These are phyloP conservation scores for Buphagus erythrorhynchus DNA, from an alignment of 2,797 vertebrate genomes.

Conservation along the genomic window DNA sequence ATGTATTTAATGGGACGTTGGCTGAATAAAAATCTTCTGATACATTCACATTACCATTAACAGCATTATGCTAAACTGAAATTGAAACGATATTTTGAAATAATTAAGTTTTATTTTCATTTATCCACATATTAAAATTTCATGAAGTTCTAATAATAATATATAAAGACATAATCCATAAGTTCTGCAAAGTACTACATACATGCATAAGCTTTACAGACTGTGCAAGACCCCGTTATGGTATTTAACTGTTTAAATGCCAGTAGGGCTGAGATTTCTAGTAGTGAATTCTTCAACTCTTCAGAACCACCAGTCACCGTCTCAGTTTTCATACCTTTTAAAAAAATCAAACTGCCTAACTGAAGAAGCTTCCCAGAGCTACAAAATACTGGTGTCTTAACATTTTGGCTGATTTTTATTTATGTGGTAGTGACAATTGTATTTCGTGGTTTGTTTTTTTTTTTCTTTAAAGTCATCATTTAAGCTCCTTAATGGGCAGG, in stretches of 20 bases:
- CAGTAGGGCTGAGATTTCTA: neutral
- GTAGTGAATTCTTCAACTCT: neutral
- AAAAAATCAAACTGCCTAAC: neutral
- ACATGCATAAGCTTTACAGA: neutral
- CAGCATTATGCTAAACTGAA: neutral
- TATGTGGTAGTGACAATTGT: neutral
- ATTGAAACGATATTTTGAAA: constrained; percentile 38
- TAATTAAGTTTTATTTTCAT: constrained; percentile 55
- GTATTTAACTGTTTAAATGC: neutral
- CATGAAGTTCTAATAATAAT: constrained; percentile 17
- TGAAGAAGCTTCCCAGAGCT: neutral
- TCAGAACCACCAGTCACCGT: neutral
- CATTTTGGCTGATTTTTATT: neutral
- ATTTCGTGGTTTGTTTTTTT: neutral
- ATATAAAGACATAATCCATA: neutral
- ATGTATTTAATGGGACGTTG: constrained; percentile 30
- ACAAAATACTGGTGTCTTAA: neutral
- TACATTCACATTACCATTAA: constrained; percentile 6
- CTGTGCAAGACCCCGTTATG: neutral
- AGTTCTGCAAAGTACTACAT: neutral
- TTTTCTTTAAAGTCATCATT: neutral
- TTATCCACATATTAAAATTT: constrained; percentile 33
- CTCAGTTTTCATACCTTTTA: neutral
- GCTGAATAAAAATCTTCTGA: constrained; percentile 17
- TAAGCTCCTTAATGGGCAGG: neutral